Percentiles rank a stretch among this genome's conserved stretches.
These are phyloP conservation scores for Catocala fraxini DNA, from an alignment of 2,888 invertebrate species.

Conservation along the genomic window DNA sequence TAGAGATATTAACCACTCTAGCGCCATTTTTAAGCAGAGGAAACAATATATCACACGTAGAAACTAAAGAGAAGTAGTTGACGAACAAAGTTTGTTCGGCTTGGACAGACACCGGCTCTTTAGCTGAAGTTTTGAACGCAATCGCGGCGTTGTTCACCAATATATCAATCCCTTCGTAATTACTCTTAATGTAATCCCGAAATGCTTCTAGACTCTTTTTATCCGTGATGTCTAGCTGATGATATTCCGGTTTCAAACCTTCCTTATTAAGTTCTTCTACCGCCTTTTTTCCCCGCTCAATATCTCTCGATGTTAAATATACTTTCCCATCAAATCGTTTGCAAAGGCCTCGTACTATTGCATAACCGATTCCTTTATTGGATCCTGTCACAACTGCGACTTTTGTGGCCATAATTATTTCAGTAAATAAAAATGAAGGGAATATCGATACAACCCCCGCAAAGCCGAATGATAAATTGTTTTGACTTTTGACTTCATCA, in stretches of 20 bases:
- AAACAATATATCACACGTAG: conserved; percentile 90
- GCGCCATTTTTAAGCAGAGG: conserved; percentile 90
- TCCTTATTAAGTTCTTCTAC: conserved; percentile 87
- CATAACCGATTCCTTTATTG: conserved; percentile 92
- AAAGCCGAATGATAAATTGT: too few species aligned
- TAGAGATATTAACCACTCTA: conserved; percentile 92
- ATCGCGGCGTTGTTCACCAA: conserved; percentile 93
- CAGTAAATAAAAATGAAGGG: too few species aligned
- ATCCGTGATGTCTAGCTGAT: conserved; percentile 91
- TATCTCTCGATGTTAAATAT: conserved; percentile 91
- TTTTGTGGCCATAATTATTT: conserved; percentile 61
- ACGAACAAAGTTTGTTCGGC: conserved; percentile 90
- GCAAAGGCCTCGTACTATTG: conserved; percentile 90
- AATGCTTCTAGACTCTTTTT: conserved; percentile 87
- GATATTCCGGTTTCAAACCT: conserved; percentile 87
- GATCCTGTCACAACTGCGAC: conserved; percentile 89
- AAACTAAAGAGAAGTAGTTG: conserved; percentile 90
- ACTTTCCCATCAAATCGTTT: conserved; percentile 90
- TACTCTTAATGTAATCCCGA: conserved; percentile 86
- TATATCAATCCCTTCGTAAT: conserved; percentile 90
- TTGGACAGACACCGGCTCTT: conserved; percentile 89
- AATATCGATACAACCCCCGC: too few species aligned
- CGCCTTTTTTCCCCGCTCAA: conserved; percentile 68
- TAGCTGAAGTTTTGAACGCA: conserved; percentile 88
- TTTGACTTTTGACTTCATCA: too few species aligned